Conservation (phyloP, 23 tunicate species). For the Halocynthia aurantium region DNA sequence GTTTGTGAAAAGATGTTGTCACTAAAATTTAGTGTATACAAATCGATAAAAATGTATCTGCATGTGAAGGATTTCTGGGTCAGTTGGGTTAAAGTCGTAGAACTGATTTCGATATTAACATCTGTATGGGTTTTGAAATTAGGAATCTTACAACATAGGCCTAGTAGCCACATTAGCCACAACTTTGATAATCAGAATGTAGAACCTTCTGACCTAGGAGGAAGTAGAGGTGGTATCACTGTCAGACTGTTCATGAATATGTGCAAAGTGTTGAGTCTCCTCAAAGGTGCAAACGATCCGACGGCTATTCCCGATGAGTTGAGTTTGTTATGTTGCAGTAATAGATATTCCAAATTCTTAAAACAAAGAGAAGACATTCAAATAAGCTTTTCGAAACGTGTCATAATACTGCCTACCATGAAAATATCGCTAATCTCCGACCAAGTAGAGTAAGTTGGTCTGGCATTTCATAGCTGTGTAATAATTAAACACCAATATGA, state of each 20-base stretch:
- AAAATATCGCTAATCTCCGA: neutral
- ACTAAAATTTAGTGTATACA: too few relatives aligned
- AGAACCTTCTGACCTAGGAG: conserved; percentile 25
- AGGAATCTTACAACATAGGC: too few relatives aligned
- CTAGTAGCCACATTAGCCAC: too few relatives aligned
- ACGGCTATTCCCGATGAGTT: conserved; percentile 20
- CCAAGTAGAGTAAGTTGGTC: neutral
- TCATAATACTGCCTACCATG: neutral
- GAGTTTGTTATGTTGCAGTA: conserved; percentile 51
- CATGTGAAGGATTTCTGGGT: too few relatives aligned
- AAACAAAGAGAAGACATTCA: neutral
- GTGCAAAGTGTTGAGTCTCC: conserved; percentile 41
- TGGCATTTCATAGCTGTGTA: neutral
- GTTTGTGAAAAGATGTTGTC: neutral
- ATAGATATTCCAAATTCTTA: conserved; percentile 45
- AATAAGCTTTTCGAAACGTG: neutral
- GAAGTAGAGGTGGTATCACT: conserved; percentile 32
- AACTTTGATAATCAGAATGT: neutral
- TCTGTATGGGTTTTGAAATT: too few relatives aligned
- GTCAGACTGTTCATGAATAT: conserved; percentile 37
- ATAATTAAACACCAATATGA: neutral
- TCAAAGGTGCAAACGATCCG: conserved; percentile 23
- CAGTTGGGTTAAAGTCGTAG: too few relatives aligned
- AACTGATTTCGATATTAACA: too few relatives aligned
- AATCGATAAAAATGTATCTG: too few relatives aligned